Conservation (phyloP, 1,140 invertebrate genomes). For the Coelopa frigida region DNA sequence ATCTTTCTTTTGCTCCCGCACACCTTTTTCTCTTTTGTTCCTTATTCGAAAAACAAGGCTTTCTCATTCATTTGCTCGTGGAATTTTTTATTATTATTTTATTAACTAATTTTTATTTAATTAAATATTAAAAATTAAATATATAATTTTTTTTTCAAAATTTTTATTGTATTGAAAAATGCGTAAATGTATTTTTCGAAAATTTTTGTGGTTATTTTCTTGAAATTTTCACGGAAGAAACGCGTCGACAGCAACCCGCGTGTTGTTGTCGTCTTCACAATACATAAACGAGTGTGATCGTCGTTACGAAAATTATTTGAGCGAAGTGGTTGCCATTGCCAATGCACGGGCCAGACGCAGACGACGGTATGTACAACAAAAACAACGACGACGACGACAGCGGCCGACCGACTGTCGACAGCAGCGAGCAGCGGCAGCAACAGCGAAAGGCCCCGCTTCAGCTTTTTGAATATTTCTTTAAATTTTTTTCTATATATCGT, state of each 20-base stretch:
- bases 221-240: background rate
- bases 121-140: conserved; percentile 19
- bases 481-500: conserved; percentile 1
- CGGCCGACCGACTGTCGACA: background rate
- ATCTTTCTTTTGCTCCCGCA: too few species aligned
- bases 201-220: background rate
- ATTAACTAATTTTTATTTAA: too few species aligned
- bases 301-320: conserved; percentile 44
- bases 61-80: too few species aligned
- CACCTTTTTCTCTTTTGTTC: too few species aligned
- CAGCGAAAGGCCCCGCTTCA: conserved; percentile 8
- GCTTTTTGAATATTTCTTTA: conserved; percentile 4
- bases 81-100: too few species aligned
- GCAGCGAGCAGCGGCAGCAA: background rate
- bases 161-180: background rate
- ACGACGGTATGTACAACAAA: conserved; percentile 8
- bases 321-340: conserved; percentile 38
- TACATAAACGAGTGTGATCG: conserved; percentile 43
- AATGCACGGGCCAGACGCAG: conserved; percentile 15
- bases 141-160: too few species aligned
- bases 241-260: conserved; percentile 3
- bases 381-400: background rate
- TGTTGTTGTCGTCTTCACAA: conserved; percentile 27
- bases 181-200: conserved; percentile 1
- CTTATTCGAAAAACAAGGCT: too few species aligned